A percentile compares a stretch with the other conserved stretches of the same genome.
Conservation (phyloP, 2,888 invertebrate species). For the Papilio protenor region DNA sequence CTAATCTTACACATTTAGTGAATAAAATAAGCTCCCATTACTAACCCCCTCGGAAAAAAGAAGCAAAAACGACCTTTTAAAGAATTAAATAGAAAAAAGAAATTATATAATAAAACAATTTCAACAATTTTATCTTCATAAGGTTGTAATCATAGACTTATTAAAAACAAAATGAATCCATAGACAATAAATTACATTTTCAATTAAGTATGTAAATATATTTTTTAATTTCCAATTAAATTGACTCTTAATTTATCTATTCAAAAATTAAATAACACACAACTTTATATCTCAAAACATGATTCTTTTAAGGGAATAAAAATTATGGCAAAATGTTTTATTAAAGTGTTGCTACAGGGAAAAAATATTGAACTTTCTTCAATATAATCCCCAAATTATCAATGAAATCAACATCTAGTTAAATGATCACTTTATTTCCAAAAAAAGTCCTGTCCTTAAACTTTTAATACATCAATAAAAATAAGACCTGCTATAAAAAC, state of each 20-base stretch:
- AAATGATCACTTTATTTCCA: background rate
- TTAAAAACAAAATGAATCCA: no score
- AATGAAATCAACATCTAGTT: no score
- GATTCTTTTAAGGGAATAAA: background rate
- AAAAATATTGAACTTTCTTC: background rate
- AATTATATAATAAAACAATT: no score
- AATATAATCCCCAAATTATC: background rate
- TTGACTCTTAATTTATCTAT: no score
- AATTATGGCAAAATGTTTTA: background rate
- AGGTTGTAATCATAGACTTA: no score
- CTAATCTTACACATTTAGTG: conserved; percentile 3
- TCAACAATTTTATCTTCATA: no score
- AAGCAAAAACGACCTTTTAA: background rate
- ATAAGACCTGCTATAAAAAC: background rate
- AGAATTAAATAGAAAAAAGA: no score
- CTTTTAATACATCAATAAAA: background rate
- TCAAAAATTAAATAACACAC: no score
- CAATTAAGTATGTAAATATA: no score
- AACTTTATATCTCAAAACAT: no score
- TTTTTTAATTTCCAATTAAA: no score
- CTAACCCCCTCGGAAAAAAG: background rate
- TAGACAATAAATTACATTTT: no score
- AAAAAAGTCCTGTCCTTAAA: background rate
- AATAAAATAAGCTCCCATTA: conserved; percentile 11
- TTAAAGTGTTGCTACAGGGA: background rate